Base-by-base conservation (phyloP, 2,888 invertebrate species). In the Drosophila sordidapex region DNA sequence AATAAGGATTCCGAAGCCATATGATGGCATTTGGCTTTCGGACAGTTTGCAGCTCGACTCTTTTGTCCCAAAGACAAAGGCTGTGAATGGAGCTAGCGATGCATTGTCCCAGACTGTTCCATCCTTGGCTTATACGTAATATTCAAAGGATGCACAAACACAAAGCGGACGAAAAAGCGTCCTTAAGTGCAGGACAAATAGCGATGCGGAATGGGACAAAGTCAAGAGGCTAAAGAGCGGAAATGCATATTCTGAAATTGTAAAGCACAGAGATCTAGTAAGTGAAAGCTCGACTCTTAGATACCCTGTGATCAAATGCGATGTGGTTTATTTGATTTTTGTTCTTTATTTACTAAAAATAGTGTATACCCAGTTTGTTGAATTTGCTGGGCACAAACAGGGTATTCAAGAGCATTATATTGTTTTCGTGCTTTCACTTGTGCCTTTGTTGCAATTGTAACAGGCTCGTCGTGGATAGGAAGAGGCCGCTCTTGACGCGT, bases 391-490 rank as follows among this genome's bases (percentile, higher is more conserved):
- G 33, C 51, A n/a, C n/a, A 10, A 33, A 25, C 48, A 65, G 43
- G 74, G 62, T 74, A 73, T 69, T 18, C 13, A 48, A 49, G 40
- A 38, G 69, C 68, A 29, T 51, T 68, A 57, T 57, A 72, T 72
- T 80, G 70, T 70, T 71, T 69, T 71, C 81, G 73, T 73, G 77
- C 71, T 75, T 62, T 75, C 64, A 68, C 71, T 78, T 71, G 57
- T 74, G 72, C 78, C 70, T 76, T 86, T 84, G 86, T 84, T 83
- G 70, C 76, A 83, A 81, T 76, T 86, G 81, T 68, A 68, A 53
- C 70, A 65, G 70, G 69, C 77, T 72, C 48, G 54, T 54, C 35
- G 58, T 48, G 36, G 52, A 40, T 31, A 51, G 69, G 40, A 31
- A 18, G 49, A 49, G 27, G 18, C 27, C 46, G 51, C 52, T 60